A percentile compares a stretch with the other conserved stretches of the same genome.
phyloP scores from a whole-genome alignment of 1,140 invertebrate genomes.

The Lysiphlebus fabarum region DNA sequence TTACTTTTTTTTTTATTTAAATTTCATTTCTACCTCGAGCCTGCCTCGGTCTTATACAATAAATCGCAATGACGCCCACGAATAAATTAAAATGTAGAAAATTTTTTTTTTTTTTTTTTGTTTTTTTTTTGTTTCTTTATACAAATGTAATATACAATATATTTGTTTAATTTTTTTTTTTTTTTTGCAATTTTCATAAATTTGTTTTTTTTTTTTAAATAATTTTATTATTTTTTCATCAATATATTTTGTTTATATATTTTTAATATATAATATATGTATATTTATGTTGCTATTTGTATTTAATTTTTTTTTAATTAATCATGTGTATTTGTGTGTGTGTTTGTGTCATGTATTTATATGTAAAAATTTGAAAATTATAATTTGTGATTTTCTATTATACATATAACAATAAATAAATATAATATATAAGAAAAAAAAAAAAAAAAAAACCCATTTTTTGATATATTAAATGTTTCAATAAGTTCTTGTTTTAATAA shows the following conservation, averaged over 20 bases:
- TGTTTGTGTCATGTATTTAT: too few relatives aligned
- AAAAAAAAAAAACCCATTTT: constrained; percentile 19
- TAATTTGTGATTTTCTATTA: too few relatives aligned
- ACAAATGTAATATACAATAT: constrained; percentile 54
- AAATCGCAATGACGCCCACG: constrained; percentile 37
- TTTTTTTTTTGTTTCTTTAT: constrained; percentile 47
- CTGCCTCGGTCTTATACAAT: constrained; percentile 17
- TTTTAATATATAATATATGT: constrained; percentile 43
- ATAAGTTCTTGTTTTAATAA: too few relatives aligned
- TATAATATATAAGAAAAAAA: constrained; percentile 33
- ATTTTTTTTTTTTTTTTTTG: constrained; percentile 32
- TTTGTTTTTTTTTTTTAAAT: constrained; percentile 20
- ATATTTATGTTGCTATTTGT: constrained; percentile 18
- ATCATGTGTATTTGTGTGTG: constrained; percentile 1
- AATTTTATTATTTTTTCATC: constrained; percentile 26
- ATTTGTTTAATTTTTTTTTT: constrained; percentile 22
- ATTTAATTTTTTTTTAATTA: not conserved
- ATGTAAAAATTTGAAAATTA: too few relatives aligned
- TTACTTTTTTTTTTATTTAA: constrained; percentile 14
- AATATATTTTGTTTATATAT: constrained; percentile 34
- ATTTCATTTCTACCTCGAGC: constrained; percentile 22
- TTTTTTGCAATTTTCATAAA: constrained; percentile 1
- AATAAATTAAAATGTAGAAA: constrained; percentile 33
- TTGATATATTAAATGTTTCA: constrained; percentile 13
- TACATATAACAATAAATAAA: not conserved